Conservation (phyloP, 2,113 vertebrate genomes). For the Ciconia maguari region DNA sequence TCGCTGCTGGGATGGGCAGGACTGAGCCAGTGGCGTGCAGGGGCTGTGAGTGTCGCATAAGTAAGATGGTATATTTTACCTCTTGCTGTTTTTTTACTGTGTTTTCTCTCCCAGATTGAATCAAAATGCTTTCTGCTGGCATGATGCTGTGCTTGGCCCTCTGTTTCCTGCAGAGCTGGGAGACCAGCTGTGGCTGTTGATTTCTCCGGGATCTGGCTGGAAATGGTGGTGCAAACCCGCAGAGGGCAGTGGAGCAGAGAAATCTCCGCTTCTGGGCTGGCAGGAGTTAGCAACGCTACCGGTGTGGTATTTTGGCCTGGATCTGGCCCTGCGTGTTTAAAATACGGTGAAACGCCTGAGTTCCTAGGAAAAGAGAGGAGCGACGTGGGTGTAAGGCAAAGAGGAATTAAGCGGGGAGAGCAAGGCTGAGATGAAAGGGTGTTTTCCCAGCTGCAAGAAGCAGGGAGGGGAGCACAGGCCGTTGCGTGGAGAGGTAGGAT, state of each 20-base stretch:
- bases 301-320: background rate
- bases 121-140: fast-evolving
- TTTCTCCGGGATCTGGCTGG: background rate
- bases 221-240: background rate
- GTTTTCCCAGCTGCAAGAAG: background rate
- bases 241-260: constrained; percentile 55
- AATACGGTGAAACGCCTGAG: background rate
- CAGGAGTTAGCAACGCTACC: background rate
- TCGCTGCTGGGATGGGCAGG: background rate
- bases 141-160: fast-evolving
- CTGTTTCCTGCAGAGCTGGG: background rate
- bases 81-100: background rate
- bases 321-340: background rate
- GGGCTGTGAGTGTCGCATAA: fast-evolving
- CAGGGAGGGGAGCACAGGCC: background rate
- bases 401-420: background rate
- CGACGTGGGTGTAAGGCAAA: background rate
- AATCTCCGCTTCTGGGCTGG: background rate
- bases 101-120: background rate
- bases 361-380: background rate
- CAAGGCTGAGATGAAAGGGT: background rate
- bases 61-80: background rate
- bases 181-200: fast-evolving
- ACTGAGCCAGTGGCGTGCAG: background rate
- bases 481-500: fast-evolving